Evolutionary conservation across 2,888 invertebrate genomes (phyloP).

Genomic region (Coenonympha arcania): DNA sequence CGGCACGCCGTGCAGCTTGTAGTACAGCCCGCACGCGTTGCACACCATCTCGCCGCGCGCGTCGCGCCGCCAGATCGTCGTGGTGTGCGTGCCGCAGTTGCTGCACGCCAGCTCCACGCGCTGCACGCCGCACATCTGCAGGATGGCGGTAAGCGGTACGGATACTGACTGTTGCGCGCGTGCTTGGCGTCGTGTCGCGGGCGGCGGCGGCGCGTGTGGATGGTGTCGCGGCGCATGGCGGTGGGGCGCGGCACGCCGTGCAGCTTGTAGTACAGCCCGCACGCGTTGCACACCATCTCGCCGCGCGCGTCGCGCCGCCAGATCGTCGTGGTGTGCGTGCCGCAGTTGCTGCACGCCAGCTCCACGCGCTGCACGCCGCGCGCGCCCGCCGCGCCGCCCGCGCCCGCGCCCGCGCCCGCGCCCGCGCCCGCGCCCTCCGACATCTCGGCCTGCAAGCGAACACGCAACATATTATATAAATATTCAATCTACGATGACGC

Average conservation of each 20-base stretch:
- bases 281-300: constrained; percentile 99
- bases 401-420: constrained; percentile 25
- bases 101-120: constrained; percentile 92
- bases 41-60: constrained; percentile 98
- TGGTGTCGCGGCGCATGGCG: constrained; percentile 96
- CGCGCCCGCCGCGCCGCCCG: constrained; percentile 28
- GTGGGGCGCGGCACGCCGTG: constrained; percentile 95
- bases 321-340: constrained; percentile 97
- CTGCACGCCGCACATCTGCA: constrained; percentile 45
- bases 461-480: no score
- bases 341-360: constrained; percentile 95
- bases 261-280: constrained; percentile 97
- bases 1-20: constrained; percentile 95
- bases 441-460: constrained; percentile 14
- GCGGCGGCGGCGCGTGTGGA: constrained; percentile 92
- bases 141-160: not conserved
- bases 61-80: constrained; percentile 98
- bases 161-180: constrained; percentile 64
- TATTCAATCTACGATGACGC: no score
- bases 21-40: constrained; percentile 98
- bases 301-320: constrained; percentile 97
- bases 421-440: constrained; percentile 25
- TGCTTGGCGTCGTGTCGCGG: constrained; percentile 81
- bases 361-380: constrained; percentile 77
- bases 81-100: constrained; percentile 97